phyloP scores from a whole-genome alignment of 2,888 invertebrate species.

The Drosophila emarginata region DNA sequence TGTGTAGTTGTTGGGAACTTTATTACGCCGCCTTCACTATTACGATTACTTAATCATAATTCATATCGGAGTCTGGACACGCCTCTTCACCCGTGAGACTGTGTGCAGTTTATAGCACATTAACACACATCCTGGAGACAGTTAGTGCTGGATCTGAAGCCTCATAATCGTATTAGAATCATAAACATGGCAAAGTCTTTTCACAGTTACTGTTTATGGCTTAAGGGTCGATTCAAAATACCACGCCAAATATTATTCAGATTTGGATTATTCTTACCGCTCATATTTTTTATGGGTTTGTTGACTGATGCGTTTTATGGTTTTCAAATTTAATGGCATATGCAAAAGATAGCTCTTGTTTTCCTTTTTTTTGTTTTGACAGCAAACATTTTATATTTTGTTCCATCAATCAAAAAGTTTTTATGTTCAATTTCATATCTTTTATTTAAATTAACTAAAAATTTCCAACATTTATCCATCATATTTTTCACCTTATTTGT shows the following conservation, averaged over 20 bases:
- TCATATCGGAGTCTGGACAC: conserved; percentile 27
- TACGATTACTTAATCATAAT: conserved; percentile 45
- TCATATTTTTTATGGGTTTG: conserved; percentile 13
- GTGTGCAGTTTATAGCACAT: conserved; percentile 40
- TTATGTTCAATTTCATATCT: conserved; percentile 1
- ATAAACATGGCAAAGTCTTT: conserved; percentile 56
- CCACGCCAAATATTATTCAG: conserved; percentile 32
- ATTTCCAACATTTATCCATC: background rate
- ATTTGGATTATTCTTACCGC: conserved; percentile 22
- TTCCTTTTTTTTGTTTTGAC: background rate
- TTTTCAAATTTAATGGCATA: conserved; percentile 24
- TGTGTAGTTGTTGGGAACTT: background rate
- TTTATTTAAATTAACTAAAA: background rate
- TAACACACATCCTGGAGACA: conserved; percentile 40
- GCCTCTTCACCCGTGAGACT: background rate
- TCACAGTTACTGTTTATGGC: conserved; percentile 51
- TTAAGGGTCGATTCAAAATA: background rate
- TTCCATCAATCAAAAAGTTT: conserved; percentile 20
- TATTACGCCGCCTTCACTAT: conserved; percentile 11
- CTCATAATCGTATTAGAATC: conserved; percentile 33
- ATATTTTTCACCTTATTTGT: background rate
- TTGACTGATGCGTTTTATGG: conserved; percentile 41
- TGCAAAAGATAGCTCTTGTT: background rate
- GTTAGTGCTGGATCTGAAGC: conserved; percentile 1
- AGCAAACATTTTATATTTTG: background rate